A percentile compares a stretch with the other conserved stretches of the same genome.
Evolutionary conservation across 2,113 vertebrate species (phyloP).

Genomic region (Planiliza haematocheilus): DNA sequence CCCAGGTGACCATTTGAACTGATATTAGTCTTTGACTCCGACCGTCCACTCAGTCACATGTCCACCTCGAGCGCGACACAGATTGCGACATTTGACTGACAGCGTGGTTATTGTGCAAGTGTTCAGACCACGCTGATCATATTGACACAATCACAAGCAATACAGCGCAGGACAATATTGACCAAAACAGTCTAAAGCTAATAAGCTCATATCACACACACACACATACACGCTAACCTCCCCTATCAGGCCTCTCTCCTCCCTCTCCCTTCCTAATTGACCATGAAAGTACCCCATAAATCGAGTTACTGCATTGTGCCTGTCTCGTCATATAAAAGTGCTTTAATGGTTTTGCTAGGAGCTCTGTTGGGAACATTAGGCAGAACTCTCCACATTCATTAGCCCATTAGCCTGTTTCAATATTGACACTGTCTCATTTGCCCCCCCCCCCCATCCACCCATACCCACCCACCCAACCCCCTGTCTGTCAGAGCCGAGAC

Average conservation of each 20-base stretch:
- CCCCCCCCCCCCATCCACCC: slow-evolving; percentile 44
- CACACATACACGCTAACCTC: slow-evolving; percentile 31
- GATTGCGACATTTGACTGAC: slow-evolving; percentile 36
- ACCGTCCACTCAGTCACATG: slow-evolving; percentile 4
- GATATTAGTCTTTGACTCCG: slow-evolving; percentile 40
- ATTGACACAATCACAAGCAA: slow-evolving; percentile 22
- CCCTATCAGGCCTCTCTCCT: slow-evolving; percentile 57
- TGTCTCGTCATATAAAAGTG: slow-evolving; percentile 79
- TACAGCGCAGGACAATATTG: slow-evolving; percentile 42
- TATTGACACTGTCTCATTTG: slow-evolving; percentile 76
- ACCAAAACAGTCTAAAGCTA: slow-evolving; percentile 59
- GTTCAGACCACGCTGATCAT: slow-evolving; percentile 28
- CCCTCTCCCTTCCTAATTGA: slow-evolving; percentile 76
- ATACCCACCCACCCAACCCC: slow-evolving; percentile 34
- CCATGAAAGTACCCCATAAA: slow-evolving; percentile 79
- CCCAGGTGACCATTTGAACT: slow-evolving; percentile 37
- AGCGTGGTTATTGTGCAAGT: slow-evolving; percentile 20
- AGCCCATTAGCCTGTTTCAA: slow-evolving; percentile 78
- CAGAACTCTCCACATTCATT: slow-evolving; percentile 77
- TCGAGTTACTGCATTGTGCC: slow-evolving; percentile 77
- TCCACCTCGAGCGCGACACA: background rate
- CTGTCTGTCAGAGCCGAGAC: slow-evolving; percentile 59
- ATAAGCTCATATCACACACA: slow-evolving; percentile 51
- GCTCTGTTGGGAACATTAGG: slow-evolving; percentile 79
- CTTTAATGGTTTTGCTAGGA: slow-evolving; percentile 78